Evolutionary conservation across 2,888 invertebrate species (phyloP).

Genomic region (Andricus curvator): DNA sequence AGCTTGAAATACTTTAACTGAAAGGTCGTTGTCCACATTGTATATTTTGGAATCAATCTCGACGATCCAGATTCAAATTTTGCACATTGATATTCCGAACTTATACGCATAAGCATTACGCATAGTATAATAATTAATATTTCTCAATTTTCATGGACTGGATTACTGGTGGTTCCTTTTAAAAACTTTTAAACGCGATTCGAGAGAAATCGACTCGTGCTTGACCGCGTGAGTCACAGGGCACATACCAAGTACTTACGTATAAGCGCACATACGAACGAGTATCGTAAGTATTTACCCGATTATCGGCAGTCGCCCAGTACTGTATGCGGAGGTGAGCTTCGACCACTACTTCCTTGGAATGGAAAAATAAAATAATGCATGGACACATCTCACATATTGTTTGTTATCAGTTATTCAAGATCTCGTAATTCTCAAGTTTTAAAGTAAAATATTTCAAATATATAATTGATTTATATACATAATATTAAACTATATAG

Average conservation of each 20-base stretch:
- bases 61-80: neutral
- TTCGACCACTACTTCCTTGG: constrained; percentile 22
- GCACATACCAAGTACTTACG: constrained; percentile 38
- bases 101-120: neutral
- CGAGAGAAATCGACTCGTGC: constrained; percentile 40
- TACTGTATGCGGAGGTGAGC: neutral
- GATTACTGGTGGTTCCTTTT: constrained; percentile 30
- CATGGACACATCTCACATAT: neutral
- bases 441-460: neutral
- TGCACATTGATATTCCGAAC: neutral
- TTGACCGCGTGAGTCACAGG: constrained; percentile 40
- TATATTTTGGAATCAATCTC: neutral
- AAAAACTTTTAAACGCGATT: neutral
- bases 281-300: too few species aligned
- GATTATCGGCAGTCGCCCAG: neutral
- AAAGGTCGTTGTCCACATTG: neutral
- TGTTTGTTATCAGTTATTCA: neutral
- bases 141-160: constrained; percentile 5
- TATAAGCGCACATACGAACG: constrained; percentile 11
- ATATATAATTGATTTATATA: too few species aligned
- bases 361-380: constrained; percentile 19
- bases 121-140: neutral
- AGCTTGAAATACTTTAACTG: neutral
- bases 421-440: neutral
- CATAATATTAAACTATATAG: too few species aligned